Conservation (phyloP, 2,888 invertebrate genomes). For the Polyommatus iphigenia region DNA sequence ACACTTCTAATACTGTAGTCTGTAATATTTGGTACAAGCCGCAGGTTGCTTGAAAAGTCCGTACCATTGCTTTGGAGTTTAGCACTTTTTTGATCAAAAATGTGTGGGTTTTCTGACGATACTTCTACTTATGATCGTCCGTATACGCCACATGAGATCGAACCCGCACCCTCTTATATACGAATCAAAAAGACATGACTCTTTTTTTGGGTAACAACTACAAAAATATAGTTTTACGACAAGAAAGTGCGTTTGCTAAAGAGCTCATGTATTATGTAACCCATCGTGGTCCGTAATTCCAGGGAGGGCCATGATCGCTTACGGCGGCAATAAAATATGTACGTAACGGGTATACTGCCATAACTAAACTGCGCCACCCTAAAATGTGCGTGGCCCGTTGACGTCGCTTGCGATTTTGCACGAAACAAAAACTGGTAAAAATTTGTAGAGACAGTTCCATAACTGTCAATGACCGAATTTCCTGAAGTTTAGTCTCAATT, state of each 20-base stretch:
- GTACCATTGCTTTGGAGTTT: too few relatives aligned
- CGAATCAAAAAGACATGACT: too few relatives aligned
- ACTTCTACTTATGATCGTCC: too few relatives aligned
- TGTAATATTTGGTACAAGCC: too few relatives aligned
- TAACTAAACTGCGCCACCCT: neutral
- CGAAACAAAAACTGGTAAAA: neutral
- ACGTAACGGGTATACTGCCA: neutral
- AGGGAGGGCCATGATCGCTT: slow-evolving; percentile 4
- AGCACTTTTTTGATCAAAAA: too few relatives aligned
- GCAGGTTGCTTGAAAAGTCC: too few relatives aligned
- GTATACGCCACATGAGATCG: neutral
- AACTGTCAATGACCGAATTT: too few relatives aligned
- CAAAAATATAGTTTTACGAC: slow-evolving; percentile 2
- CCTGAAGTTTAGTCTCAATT: too few relatives aligned
- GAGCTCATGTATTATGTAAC: slow-evolving; percentile 6
- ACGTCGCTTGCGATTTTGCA: neutral
- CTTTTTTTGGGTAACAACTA: neutral
- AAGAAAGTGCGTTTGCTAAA: slow-evolving; percentile 8
- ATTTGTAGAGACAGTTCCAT: neutral
- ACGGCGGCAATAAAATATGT: slow-evolving; percentile 22
- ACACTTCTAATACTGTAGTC: too few relatives aligned
- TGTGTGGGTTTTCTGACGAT: too few relatives aligned
- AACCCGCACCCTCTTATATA: too few relatives aligned
- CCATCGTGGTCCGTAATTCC: neutral
- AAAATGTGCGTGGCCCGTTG: neutral